phyloP scores from a whole-genome alignment of 2,888 invertebrate species.

The Loripinus fragilis region DNA sequence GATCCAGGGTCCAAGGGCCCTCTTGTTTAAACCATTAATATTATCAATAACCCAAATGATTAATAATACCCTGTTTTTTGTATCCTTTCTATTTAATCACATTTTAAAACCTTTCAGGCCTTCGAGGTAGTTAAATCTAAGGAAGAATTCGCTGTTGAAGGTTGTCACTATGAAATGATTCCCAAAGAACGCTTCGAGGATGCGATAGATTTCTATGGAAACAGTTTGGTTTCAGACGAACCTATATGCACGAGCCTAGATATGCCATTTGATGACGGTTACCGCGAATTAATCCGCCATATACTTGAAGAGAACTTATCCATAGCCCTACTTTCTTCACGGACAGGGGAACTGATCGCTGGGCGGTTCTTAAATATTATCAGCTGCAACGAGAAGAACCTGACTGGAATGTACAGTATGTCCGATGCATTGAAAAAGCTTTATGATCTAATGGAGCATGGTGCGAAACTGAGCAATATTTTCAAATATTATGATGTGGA shows the following conservation, averaged over 20 bases:
- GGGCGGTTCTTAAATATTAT: background rate
- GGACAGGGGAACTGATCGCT: background rate
- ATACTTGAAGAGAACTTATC: background rate
- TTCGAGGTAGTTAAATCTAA: background rate
- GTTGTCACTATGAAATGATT: background rate
- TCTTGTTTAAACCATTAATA: too few relatives aligned
- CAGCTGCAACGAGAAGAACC: background rate
- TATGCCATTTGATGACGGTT: background rate
- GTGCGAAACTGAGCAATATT: background rate
- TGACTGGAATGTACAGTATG: background rate
- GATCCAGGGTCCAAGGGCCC: too few relatives aligned
- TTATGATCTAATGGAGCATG: background rate
- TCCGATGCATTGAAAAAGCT: background rate
- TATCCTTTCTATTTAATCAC: too few relatives aligned
- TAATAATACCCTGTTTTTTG: too few relatives aligned
- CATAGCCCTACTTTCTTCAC: background rate
- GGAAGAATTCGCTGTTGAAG: background rate
- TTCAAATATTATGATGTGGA: background rate
- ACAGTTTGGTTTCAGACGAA: background rate
- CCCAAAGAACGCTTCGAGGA: background rate
- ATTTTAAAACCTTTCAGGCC: background rate
- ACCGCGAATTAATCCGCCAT: background rate
- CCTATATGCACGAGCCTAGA: background rate
- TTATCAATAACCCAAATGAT: too few relatives aligned
- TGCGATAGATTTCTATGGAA: background rate